Evolutionary conservation across 2,113 vertebrate species (phyloP), one percentile per base, ranked within the genome.

Genomic region (Carettochelys insculpta): DNA sequence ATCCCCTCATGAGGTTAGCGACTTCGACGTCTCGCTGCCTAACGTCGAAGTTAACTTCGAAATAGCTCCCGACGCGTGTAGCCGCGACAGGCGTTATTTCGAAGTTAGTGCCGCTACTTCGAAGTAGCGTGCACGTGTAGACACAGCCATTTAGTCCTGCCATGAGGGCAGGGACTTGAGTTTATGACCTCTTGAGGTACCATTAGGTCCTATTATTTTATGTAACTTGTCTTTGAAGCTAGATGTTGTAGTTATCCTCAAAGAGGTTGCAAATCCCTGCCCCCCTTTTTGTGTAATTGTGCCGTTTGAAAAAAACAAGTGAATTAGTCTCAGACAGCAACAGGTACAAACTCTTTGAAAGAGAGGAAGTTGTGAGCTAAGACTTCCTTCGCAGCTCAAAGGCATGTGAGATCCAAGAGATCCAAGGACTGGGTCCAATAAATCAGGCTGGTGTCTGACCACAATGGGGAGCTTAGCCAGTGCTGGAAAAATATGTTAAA

Each of bases 151-250:
- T n/a, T n/a, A n/a, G n/a, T n/a, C n/a, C n/a, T n/a, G n/a, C n/a
- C n/a, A n/a, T n/a, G n/a, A n/a, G n/a, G n/a, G n/a, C n/a, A n/a
- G n/a, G n/a, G n/a, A n/a, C n/a, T n/a, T n/a, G n/a, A n/a, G n/a
- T n/a, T n/a, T n/a, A n/a, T n/a, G n/a, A n/a, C n/a, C n/a, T n/a
- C n/a, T n/a, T n/a, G n/a, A n/a, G n/a, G n/a, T n/a, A n/a, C n/a
- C n/a, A n/a, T n/a, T n/a, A n/a, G n/a, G n/a, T n/a, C n/a, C n/a
- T n/a, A n/a, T n/a, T n/a, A n/a, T n/a, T 87, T 45, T 89, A 77
- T 87, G 50, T 89, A 77, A 77, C 71, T 88, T 89, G 93, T 94
- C 83, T 96, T 89, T 95, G 94, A 93, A 92, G 54, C 0, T 0
- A 8, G 1, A 24, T 45, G 77, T 75, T 93, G 85, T 71, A 87